A percentile compares a stretch with the other conserved stretches of the same genome.
These are phyloP conservation scores for Colletes collaris DNA, from an alignment of 2,888 invertebrate species.

Conservation along the genomic window DNA sequence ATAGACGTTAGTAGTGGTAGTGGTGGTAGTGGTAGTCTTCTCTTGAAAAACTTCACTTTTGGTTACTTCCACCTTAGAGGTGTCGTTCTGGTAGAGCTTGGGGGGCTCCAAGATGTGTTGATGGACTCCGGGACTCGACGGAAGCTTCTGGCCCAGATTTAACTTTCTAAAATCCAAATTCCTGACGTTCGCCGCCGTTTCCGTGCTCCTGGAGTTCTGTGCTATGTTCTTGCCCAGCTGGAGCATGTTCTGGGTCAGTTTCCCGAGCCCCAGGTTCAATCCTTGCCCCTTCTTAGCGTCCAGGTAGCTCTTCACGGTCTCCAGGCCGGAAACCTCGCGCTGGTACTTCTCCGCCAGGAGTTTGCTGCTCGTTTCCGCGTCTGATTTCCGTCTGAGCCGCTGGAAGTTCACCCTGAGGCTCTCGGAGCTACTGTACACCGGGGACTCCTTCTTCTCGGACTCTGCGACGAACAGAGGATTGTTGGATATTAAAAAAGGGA, in stretches of 20 bases:
- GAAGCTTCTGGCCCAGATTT: conserved; percentile 61
- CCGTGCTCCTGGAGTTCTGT: conserved; percentile 75
- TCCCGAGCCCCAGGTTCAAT: conserved; percentile 77
- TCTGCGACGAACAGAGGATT: conserved; percentile 80
- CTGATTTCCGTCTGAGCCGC: conserved; percentile 76
- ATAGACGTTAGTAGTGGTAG: conserved; percentile 67
- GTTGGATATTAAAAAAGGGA: conserved; percentile 79
- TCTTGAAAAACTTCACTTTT: conserved; percentile 70
- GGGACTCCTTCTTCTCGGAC: conserved; percentile 76
- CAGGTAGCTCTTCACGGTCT: conserved; percentile 79
- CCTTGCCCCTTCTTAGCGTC: conserved; percentile 79
- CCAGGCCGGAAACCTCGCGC: conserved; percentile 77
- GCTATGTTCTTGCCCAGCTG: conserved; percentile 79
- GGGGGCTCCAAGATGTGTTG: conserved; percentile 79
- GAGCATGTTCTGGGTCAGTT: conserved; percentile 80
- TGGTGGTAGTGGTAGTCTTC: conserved; percentile 65
- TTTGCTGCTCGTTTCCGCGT: conserved; percentile 76
- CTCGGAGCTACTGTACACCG: conserved; percentile 78
- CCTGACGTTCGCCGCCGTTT: conserved; percentile 66
- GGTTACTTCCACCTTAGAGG: conserved; percentile 60
- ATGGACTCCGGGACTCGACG: conserved; percentile 69
- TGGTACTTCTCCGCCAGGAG: conserved; percentile 79
- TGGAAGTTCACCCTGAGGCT: conserved; percentile 77
- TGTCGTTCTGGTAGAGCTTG: conserved; percentile 78
- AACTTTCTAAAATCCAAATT: conserved; percentile 69